phyloP scores from a whole-genome alignment of 1,140 invertebrate species.

The Drosophila kanapiae region DNA sequence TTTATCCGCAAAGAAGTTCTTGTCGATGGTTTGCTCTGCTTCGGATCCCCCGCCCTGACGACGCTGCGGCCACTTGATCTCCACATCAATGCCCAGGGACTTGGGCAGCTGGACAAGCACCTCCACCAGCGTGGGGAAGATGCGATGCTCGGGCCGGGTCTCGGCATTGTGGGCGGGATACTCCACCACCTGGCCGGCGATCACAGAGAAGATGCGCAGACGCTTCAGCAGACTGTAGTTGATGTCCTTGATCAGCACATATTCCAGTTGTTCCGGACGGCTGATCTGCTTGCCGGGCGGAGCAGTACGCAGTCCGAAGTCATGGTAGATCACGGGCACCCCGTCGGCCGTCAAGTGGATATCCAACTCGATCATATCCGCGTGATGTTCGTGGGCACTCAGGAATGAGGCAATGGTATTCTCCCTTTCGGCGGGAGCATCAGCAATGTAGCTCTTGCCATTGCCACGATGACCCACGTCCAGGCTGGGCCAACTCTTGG shows the following conservation, averaged over 20 bases:
- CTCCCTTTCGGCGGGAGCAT: constrained; percentile 93
- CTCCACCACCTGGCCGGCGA: constrained; percentile 72
- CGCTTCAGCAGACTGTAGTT: constrained; percentile 94
- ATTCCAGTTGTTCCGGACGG: constrained; percentile 90
- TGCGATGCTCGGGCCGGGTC: constrained; percentile 91
- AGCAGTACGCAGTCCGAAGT: constrained; percentile 96
- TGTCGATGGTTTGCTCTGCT: constrained; percentile 95
- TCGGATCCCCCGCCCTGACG: constrained; percentile 93
- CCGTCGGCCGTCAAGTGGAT: constrained; percentile 97
- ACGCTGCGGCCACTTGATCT: constrained; percentile 97
- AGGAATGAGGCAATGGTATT: constrained; percentile 97
- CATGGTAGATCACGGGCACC: constrained; percentile 97
- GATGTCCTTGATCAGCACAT: constrained; percentile 96
- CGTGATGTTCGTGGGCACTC: constrained; percentile 93
- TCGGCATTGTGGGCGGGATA: constrained; percentile 77
- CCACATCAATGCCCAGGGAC: constrained; percentile 96
- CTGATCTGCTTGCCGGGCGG: constrained; percentile 91
- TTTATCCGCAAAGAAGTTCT: constrained; percentile 95
- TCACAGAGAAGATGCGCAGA: constrained; percentile 88
- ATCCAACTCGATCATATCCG: constrained; percentile 98
- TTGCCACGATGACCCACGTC: constrained; percentile 97
- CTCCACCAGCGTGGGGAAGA: constrained; percentile 95
- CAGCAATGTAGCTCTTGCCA: constrained; percentile 88
- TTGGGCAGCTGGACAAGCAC: constrained; percentile 92
- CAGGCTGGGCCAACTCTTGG: constrained; percentile 91